These are phyloP conservation scores for Philaethria dido DNA, from an alignment of 2,888 invertebrate species.

Conservation along the genomic window DNA sequence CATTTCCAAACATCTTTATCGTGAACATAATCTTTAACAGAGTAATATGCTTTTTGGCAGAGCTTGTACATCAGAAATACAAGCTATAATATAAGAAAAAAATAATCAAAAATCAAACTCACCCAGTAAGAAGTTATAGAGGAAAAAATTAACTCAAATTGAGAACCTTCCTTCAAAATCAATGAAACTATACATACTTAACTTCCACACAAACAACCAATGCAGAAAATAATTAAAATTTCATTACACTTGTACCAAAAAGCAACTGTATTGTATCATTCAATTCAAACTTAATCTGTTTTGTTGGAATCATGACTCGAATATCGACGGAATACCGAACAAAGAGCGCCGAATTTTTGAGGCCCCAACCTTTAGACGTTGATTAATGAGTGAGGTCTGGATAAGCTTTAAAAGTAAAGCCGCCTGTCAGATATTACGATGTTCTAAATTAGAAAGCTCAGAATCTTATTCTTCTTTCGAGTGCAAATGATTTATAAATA, in stretches of 20 bases:
- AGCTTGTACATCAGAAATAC: too few species aligned
- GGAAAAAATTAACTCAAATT: too few species aligned
- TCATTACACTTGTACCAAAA: slow-evolving; percentile 9
- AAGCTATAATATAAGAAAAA: too few species aligned
- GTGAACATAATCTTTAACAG: too few species aligned
- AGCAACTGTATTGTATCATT: slow-evolving; percentile 4
- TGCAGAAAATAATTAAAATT: too few species aligned
- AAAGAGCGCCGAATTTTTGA: slow-evolving; percentile 65
- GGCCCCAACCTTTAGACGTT: slow-evolving; percentile 37
- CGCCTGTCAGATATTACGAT: slow-evolving; percentile 38
- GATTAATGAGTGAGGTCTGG: slow-evolving; percentile 40
- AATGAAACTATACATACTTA: neutral
- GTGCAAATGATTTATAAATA: slow-evolving; percentile 37
- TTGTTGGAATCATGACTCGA: slow-evolving; percentile 52
- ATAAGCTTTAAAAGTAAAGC: slow-evolving; percentile 41
- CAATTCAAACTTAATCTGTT: slow-evolving; percentile 37
- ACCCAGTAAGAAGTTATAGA: too few species aligned
- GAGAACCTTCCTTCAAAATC: too few species aligned
- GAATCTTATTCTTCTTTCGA: slow-evolving; percentile 35
- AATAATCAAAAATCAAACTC: too few species aligned
- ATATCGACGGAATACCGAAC: slow-evolving; percentile 51
- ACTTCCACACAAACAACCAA: neutral
- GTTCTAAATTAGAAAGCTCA: slow-evolving; percentile 40
- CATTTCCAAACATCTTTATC: too few species aligned
- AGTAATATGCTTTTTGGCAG: too few species aligned